A percentile compares a stretch with the other conserved stretches of the same genome.
Evolutionary conservation across 2,797 vertebrate species (phyloP).

Genomic region (Gambusia yucatana): DNA sequence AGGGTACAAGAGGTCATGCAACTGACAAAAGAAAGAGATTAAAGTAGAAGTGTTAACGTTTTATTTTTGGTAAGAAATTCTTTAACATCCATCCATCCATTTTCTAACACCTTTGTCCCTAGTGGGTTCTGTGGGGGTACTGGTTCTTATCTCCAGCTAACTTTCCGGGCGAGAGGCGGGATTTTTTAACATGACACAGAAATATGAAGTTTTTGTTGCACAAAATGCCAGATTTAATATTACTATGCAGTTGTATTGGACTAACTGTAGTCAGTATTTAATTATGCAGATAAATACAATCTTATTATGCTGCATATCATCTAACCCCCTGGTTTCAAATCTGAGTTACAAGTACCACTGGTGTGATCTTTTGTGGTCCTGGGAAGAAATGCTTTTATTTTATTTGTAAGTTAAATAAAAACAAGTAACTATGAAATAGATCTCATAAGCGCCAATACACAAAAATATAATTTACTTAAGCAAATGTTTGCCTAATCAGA

Average conservation of each 20-base stretch:
- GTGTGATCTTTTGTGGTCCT: not conserved
- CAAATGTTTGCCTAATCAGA: not conserved
- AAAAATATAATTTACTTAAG: not conserved
- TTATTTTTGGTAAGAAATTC: not conserved
- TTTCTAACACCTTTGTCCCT: too few species aligned
- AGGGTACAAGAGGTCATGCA: not conserved
- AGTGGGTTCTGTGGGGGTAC: too few species aligned
- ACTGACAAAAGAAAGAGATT: conserved; percentile 4
- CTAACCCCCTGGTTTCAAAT: not conserved
- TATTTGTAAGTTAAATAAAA: not conserved
- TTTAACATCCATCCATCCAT: not conserved
- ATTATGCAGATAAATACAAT: not conserved
- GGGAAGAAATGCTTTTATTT: not conserved
- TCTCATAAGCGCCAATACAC: not conserved
- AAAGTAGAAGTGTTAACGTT: not conserved
- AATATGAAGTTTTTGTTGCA: not conserved
- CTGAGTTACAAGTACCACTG: not conserved
- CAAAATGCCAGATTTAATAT: not conserved
- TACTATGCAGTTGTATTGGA: not conserved
- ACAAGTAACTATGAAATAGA: not conserved
- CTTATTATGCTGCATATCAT: not conserved
- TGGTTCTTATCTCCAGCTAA: too few species aligned
- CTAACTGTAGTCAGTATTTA: conserved; percentile 4
- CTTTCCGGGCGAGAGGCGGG: too few species aligned
- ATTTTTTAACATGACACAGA: not conserved